Percentiles rank a stretch among this genome's conserved stretches.
These are phyloP conservation scores for Sanderia malayensis DNA, from an alignment of 30 jellyfish, hydroid and myxozoan species.

Conservation along the genomic window DNA sequence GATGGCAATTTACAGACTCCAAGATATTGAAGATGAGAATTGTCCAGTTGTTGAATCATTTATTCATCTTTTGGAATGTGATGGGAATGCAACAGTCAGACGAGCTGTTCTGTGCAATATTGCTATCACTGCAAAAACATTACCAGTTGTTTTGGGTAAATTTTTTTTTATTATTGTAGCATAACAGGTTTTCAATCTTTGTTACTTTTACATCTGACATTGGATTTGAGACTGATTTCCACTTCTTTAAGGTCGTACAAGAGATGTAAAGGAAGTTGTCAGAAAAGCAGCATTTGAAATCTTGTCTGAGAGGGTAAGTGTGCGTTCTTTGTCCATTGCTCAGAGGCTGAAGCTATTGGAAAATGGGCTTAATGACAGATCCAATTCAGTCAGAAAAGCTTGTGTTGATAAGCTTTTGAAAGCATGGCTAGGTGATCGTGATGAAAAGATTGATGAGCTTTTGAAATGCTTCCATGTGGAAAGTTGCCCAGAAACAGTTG, in stretches of 20 bases:
- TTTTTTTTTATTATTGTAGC: not conserved
- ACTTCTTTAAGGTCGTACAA: conserved; percentile 57
- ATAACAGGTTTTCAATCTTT: too few species aligned
- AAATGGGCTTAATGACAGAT: conserved; percentile 80
- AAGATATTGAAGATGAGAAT: conserved; percentile 77
- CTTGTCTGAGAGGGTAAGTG: conserved; percentile 68
- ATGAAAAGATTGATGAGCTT: conserved; percentile 42
- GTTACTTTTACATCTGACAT: too few species aligned
- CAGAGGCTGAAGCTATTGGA: conserved; percentile 70
- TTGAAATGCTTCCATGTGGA: conserved; percentile 87
- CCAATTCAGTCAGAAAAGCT: conserved; percentile 66
- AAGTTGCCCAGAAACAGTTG: conserved; percentile 71
- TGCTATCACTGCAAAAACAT: conserved; percentile 75
- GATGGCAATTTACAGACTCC: conserved; percentile 81
- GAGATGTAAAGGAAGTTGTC: conserved; percentile 80
- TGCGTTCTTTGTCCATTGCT: conserved; percentile 84
- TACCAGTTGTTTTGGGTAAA: conserved; percentile 68
- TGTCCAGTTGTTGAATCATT: conserved; percentile 93
- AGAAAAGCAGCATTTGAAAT: conserved; percentile 81
- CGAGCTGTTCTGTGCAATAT: conserved; percentile 72
- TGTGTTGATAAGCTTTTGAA: conserved; percentile 63
- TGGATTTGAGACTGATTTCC: too few species aligned
- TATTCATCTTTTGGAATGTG: conserved; percentile 73
- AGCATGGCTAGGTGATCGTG: conserved; percentile 74
- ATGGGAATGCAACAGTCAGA: conserved; percentile 90